phyloP scores from a whole-genome alignment of 2,113 vertebrate species.

The Zapus hudsonius region DNA sequence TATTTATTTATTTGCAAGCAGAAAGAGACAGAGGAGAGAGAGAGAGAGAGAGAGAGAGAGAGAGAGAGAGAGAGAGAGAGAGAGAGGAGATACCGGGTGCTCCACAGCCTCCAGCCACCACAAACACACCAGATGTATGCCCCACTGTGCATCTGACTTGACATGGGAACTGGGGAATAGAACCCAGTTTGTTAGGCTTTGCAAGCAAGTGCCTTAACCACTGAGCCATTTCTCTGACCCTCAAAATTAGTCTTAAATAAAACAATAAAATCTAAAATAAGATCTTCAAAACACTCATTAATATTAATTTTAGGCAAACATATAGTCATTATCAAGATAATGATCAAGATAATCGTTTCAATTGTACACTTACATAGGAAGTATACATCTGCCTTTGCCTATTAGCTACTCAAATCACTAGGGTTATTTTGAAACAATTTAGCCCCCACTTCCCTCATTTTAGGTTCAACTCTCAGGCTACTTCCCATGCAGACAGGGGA shows the following conservation, averaged over 20 bases:
- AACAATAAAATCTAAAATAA: constrained; percentile 29
- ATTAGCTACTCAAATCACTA: background rate
- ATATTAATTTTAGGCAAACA: constrained; percentile 45
- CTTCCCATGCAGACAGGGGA: background rate
- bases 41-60: too few relatives aligned
- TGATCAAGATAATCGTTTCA: constrained; percentile 12
- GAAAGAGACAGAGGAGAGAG: too few relatives aligned
- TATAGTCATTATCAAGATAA: constrained; percentile 25
- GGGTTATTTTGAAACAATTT: background rate
- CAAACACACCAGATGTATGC: too few relatives aligned
- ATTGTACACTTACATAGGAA: constrained; percentile 1
- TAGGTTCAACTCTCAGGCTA: background rate
- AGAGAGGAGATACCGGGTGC: too few relatives aligned
- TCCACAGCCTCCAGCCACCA: too few relatives aligned
- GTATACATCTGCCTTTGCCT: background rate
- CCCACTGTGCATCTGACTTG: too few relatives aligned
- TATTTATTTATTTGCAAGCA: too few relatives aligned
- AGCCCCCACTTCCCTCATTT: background rate
- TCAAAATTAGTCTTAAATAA: background rate
- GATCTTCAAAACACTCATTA: constrained; percentile 38
- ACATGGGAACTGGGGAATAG: too few relatives aligned
- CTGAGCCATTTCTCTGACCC: background rate
- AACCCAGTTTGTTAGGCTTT: too few relatives aligned
- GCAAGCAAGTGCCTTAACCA: too few relatives aligned
- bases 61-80: too few relatives aligned